Percentiles rank a stretch among this genome's conserved stretches.
Evolutionary conservation across 2,797 vertebrate species (phyloP).

Genomic region (Bradypodion ventrale): DNA sequence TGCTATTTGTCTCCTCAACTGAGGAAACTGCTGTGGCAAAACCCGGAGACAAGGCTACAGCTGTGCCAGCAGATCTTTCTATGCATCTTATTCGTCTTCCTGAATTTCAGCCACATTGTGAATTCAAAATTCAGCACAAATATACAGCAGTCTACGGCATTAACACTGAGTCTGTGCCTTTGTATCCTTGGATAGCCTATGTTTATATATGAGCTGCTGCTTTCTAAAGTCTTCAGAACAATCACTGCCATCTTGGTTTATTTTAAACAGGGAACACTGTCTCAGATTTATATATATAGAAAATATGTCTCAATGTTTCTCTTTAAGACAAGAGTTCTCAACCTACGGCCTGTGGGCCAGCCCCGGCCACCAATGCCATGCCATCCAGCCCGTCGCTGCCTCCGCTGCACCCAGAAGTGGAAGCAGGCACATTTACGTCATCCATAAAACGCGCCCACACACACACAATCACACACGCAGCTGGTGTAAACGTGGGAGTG

Average conservation of each 20-base stretch:
- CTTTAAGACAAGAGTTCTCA: conserved; percentile 47
- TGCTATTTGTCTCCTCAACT: not conserved
- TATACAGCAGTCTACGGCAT: not conserved
- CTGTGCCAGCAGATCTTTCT: not conserved
- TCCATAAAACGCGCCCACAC: no score
- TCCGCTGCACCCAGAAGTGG: no score
- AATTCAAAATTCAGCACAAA: conserved; percentile 3
- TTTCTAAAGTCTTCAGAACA: conserved; percentile 5
- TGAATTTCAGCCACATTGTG: not conserved
- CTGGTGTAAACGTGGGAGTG: no score
- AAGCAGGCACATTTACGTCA: no score
- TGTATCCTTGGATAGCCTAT: not conserved
- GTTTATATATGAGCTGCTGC: not conserved
- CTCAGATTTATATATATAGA: conserved; percentile 51
- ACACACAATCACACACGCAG: no score
- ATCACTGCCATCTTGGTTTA: conserved; percentile 12
- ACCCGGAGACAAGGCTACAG: not conserved
- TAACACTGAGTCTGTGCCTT: not conserved
- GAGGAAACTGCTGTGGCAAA: not conserved
- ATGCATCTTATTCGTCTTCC: not conserved
- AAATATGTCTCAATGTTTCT: conserved; percentile 44
- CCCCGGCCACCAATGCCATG: no score
- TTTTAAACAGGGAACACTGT: conserved; percentile 51
- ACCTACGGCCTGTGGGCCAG: no score
- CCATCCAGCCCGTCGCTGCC: no score